A percentile compares a stretch with the other conserved stretches of the same genome.
Conservation (phyloP, 2,113 vertebrate species). For the Dolichotis patagonum region DNA sequence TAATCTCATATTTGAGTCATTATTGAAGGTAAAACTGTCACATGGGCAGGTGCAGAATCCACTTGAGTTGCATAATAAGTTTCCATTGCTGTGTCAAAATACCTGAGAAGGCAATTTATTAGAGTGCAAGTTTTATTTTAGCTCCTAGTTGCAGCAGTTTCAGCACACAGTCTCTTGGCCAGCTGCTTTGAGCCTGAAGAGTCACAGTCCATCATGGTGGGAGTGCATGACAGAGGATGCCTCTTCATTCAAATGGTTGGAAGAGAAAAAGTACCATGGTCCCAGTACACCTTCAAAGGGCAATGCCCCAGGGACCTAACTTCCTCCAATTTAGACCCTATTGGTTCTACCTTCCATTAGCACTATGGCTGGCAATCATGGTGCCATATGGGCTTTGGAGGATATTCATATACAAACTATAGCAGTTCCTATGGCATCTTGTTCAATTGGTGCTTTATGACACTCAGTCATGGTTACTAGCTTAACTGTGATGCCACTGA, state of each 20-base stretch:
- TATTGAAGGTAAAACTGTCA: neutral
- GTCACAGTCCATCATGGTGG: neutral
- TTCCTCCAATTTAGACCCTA: neutral
- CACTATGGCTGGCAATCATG: neutral
- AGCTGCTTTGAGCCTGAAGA: neutral
- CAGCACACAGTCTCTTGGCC: neutral
- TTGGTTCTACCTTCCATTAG: neutral
- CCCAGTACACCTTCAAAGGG: neutral
- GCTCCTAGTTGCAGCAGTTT: neutral
- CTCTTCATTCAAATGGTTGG: neutral
- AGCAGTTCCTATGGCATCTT: neutral
- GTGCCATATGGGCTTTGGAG: neutral
- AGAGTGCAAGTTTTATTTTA: neutral
- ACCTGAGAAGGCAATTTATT: neutral
- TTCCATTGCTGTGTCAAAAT: neutral
- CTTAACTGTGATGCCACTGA: neutral
- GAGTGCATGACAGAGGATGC: neutral
- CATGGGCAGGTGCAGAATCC: neutral
- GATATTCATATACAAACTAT: neutral
- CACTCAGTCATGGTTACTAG: neutral
- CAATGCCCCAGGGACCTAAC: neutral
- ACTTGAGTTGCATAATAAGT: neutral
- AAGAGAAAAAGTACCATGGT: neutral
- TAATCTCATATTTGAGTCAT: neutral
- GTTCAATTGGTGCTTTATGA: neutral